These are phyloP conservation scores for Lucifuga dentata DNA, from an alignment of 2,113 vertebrate genomes.

Conservation along the genomic window DNA sequence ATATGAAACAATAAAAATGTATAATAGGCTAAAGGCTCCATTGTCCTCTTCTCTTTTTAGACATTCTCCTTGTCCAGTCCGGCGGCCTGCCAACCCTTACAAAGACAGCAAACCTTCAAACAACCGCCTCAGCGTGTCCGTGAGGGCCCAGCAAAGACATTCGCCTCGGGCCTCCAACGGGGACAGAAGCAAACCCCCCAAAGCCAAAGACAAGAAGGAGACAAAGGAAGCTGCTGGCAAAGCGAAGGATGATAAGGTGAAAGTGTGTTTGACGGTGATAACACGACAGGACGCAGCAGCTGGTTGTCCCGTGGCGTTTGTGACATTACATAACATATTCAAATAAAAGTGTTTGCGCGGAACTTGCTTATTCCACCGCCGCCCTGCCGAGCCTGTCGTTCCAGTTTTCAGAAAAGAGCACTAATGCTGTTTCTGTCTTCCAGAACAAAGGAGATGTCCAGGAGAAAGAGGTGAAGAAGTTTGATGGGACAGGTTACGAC, in stretches of 20 bases:
- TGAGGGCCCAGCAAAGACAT: conserved; percentile 85
- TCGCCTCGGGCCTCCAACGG: conserved; percentile 84
- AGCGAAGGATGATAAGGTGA: conserved; percentile 94
- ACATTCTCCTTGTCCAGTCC: conserved; percentile 72
- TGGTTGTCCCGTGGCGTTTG: not conserved
- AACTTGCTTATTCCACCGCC: conserved; percentile 18
- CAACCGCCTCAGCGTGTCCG: conserved; percentile 84
- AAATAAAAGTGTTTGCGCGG: conserved; percentile 28
- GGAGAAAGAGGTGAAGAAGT: conserved; percentile 91
- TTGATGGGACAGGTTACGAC: conserved; percentile 94
- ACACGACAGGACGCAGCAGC: not conserved
- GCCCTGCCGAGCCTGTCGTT: conserved; percentile 29
- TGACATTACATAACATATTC: conserved; percentile 4
- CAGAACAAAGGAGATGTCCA: conserved; percentile 91
- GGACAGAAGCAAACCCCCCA: conserved; percentile 86
- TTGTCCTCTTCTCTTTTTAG: conserved; percentile 21
- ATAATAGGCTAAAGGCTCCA: not conserved
- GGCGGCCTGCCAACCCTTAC: conserved; percentile 84
- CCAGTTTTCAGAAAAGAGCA: conserved; percentile 41
- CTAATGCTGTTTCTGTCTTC: conserved; percentile 18
- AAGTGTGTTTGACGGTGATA: not conserved
- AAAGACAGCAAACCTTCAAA: conserved; percentile 88
- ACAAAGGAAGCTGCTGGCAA: conserved; percentile 87
- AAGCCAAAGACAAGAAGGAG: conserved; percentile 91
- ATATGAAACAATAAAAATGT: no score